Percentiles rank a stretch among this genome's conserved stretches.
Conservation (phyloP, 2,797 vertebrate genomes). For the Pantherophis vulpinus region DNA sequence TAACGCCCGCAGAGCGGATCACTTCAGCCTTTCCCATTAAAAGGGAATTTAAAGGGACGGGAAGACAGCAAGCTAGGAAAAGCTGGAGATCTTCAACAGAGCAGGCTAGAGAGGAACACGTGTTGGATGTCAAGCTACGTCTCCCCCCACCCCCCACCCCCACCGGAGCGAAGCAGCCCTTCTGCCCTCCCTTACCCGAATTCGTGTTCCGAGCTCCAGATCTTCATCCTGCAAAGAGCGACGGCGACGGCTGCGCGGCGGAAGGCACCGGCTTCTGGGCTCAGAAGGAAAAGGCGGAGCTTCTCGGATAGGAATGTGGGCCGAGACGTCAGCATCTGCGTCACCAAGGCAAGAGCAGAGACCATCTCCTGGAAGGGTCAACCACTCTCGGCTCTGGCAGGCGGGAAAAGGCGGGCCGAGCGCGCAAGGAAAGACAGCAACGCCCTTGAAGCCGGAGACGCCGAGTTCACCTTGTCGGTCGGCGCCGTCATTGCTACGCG, state of each 20-base stretch:
- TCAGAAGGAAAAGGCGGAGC: not conserved
- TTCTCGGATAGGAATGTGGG: not conserved
- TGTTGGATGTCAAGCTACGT: not conserved
- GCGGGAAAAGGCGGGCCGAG: not conserved
- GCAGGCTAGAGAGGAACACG: not conserved
- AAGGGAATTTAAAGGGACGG: not conserved
- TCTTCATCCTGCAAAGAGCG: conserved; percentile 61
- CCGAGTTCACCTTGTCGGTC: no score
- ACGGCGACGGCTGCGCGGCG: not conserved
- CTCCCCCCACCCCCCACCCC: not conserved
- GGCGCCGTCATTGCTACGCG: not conserved
- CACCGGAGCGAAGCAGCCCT: not conserved
- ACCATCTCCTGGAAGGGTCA: not conserved
- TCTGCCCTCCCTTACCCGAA: conserved; percentile 65
- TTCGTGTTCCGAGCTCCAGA: conserved; percentile 78
- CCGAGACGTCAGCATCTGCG: not conserved
- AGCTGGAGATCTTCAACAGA: not conserved
- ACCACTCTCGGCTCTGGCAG: not conserved
- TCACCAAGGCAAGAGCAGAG: not conserved
- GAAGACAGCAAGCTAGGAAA: not conserved
- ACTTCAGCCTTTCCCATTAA: not conserved
- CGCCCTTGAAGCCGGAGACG: not conserved
- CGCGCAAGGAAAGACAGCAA: no score
- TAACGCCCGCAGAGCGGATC: not conserved
- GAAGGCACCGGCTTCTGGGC: not conserved